Percentiles rank a stretch among this genome's conserved stretches.
Evolutionary conservation across 2,888 invertebrate species (phyloP).

Genomic region (Yponomeuta evonymella): DNA sequence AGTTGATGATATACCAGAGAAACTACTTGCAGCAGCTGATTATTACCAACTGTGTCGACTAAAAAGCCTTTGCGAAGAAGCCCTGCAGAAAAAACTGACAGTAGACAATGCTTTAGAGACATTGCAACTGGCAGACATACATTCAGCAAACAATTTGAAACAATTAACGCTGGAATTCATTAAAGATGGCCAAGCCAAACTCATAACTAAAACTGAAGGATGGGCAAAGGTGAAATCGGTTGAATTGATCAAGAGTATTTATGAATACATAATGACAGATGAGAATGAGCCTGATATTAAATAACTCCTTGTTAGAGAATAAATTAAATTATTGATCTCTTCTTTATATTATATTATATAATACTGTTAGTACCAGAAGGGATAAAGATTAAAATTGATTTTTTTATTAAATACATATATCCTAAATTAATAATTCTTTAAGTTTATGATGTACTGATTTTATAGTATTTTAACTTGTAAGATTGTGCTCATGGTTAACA

Average conservation of each 20-base stretch:
- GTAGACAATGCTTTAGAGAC: conserved; percentile 67
- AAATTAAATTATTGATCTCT: too few species aligned
- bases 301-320: conserved; percentile 21
- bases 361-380: too few species aligned
- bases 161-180: conserved; percentile 60
- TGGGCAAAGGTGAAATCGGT: conserved; percentile 62
- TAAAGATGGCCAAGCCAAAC: conserved; percentile 61
- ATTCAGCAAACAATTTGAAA: conserved; percentile 55
- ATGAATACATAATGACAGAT: conserved; percentile 62
- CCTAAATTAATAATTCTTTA: too few species aligned
- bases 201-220: conserved; percentile 62
- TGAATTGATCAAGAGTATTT: conserved; percentile 59
- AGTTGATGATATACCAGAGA: conserved; percentile 64
- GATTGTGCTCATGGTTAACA: too few species aligned
- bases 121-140: conserved; percentile 58
- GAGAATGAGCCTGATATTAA: conserved; percentile 54
- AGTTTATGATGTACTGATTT: too few species aligned
- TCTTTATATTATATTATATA: too few species aligned
- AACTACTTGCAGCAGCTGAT: conserved; percentile 61
- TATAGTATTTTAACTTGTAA: too few species aligned
- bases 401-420: too few species aligned
- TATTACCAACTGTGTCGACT: conserved; percentile 60
- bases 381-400: too few species aligned
- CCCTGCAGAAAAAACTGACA: conserved; percentile 58
- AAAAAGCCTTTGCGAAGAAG: conserved; percentile 62